A percentile compares a stretch with the other conserved stretches of the same genome.
Evolutionary conservation across 2,113 vertebrate species (phyloP).

Genomic region (Excalfactoria chinensis): DNA sequence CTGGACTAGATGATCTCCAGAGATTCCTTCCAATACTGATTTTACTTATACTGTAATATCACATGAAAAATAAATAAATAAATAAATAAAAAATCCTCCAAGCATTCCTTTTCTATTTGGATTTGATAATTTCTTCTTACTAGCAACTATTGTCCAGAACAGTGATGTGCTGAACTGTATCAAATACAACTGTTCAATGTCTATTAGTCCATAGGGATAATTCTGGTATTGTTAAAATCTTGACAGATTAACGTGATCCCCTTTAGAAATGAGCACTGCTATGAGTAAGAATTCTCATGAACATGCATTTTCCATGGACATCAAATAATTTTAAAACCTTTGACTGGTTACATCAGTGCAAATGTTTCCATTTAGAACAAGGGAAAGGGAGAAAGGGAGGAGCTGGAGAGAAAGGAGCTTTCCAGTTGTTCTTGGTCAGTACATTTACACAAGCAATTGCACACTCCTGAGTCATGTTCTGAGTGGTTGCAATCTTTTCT

Average conservation of each 20-base stretch:
- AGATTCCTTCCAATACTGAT: background rate
- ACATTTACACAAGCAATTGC: accelerated
- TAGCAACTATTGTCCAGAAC: background rate
- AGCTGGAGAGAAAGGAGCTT: background rate
- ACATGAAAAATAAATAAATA: background rate
- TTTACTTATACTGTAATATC: background rate
- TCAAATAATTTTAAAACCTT: background rate
- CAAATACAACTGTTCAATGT: background rate
- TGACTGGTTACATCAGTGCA: background rate
- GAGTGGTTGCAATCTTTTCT: background rate
- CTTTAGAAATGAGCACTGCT: background rate
- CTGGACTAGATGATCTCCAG: background rate
- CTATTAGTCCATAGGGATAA: background rate
- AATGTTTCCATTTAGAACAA: background rate
- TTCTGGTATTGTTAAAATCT: background rate
- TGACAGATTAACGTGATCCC: background rate
- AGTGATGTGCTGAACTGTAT: background rate
- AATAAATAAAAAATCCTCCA: background rate
- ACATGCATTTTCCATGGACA: background rate
- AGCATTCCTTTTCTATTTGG: background rate
- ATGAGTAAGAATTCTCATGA: background rate
- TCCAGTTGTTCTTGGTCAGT: accelerated
- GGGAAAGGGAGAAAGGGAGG: background rate
- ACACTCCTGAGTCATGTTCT: background rate
- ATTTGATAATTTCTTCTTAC: background rate